Evolutionary conservation across 2,888 invertebrate species (phyloP).

Genomic region (Thereva unica): DNA sequence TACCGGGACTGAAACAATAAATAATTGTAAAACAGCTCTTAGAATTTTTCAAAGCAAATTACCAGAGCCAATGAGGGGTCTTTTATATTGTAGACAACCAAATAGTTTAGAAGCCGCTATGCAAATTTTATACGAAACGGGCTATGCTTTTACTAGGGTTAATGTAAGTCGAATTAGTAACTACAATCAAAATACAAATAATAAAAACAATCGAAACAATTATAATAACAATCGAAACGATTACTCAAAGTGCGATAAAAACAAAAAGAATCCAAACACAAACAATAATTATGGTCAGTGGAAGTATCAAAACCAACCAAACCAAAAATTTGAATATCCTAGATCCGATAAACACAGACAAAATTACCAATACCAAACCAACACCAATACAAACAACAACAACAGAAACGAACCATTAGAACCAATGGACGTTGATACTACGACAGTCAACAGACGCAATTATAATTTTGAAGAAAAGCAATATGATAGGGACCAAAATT

Average conservation of each 20-base stretch:
- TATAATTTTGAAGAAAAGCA: slow-evolving; percentile 4
- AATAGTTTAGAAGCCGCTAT: slow-evolving; percentile 16
- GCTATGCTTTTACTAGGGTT: neutral
- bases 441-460: neutral
- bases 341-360: neutral
- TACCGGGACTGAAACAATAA: neutral
- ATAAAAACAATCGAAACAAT: neutral
- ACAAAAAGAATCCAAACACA: neutral
- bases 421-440: neutral
- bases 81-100: neutral
- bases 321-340: no score
- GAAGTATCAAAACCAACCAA: no score
- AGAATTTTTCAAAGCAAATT: neutral
- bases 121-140: slow-evolving; percentile 6
- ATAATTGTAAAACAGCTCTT: slow-evolving; percentile 9
- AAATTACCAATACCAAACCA: neutral
- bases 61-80: slow-evolving; percentile 10
- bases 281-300: neutral
- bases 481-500: neutral
- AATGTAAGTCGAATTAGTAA: neutral
- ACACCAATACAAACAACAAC: neutral
- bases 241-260: neutral
- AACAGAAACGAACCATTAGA: neutral
- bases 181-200: neutral
- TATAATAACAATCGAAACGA: neutral